Conservation (phyloP, 2,888 invertebrate genomes). For the Chironomus riparius region DNA sequence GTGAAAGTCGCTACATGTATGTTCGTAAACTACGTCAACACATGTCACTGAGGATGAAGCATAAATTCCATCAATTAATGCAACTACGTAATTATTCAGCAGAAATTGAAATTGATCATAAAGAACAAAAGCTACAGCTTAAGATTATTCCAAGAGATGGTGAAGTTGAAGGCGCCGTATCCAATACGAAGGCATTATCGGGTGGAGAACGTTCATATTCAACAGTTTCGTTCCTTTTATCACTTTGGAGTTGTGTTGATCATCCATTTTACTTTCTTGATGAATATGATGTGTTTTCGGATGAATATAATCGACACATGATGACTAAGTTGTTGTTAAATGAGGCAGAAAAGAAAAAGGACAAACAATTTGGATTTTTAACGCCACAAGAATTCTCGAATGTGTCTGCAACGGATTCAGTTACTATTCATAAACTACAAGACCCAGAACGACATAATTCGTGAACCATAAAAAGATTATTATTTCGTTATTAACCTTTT, state of each 20-base stretch:
- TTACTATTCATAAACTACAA: slow-evolving; percentile 58
- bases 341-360: slow-evolving; percentile 57
- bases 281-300: slow-evolving; percentile 97
- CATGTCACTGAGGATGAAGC: slow-evolving; percentile 44
- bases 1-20: slow-evolving; percentile 42
- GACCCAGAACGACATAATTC: slow-evolving; percentile 62
- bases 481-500: too few species aligned
- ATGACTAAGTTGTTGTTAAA: slow-evolving; percentile 69
- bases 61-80: slow-evolving; percentile 37
- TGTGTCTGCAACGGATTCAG: slow-evolving; percentile 43
- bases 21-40: slow-evolving; percentile 42
- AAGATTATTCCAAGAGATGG: slow-evolving; percentile 49
- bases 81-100: slow-evolving; percentile 36
- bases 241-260: slow-evolving; percentile 86
- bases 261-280: slow-evolving; percentile 91
- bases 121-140: slow-evolving; percentile 44
- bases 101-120: slow-evolving; percentile 38
- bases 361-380: slow-evolving; percentile 78
- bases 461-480: background rate
- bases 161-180: slow-evolving; percentile 40
- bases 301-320: slow-evolving; percentile 70
- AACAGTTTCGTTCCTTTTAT: slow-evolving; percentile 87
- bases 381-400: slow-evolving; percentile 73
- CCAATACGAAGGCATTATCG: slow-evolving; percentile 62
- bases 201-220: slow-evolving; percentile 94